Evolutionary conservation across 2,797 vertebrate genomes (phyloP), one percentile per base, ranked within the genome.

Genomic region (Siniperca undulata): DNA sequence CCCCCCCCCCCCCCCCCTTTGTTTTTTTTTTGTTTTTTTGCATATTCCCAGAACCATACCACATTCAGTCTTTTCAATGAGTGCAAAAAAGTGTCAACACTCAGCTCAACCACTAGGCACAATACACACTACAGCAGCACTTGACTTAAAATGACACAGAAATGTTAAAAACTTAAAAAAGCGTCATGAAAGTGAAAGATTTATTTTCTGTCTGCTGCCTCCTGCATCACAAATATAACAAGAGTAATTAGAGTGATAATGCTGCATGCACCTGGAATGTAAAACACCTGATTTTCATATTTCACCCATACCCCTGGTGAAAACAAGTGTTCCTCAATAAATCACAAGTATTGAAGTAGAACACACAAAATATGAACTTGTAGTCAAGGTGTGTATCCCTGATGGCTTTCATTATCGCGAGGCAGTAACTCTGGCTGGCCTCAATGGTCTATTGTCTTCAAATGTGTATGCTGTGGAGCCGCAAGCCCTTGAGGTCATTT

Each of bases 281-380:
- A 69, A 77, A 79, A 56, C 52, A 77, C 59, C 74, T 55, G 46
- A 77, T 67, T 80, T 82, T 65, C 62, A 74, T 70, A 74, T 80
- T 84, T 74, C 52, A 76, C 8, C 34, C 36, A 2, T 10, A 60
- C 17, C 22, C 42, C 78, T 40, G 27, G 44, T 65, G 65, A 62
- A 70, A 75, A 74, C 30, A 60, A 55, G 78, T 40, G 48, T 38
- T 60, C 59, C 56, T 74, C 24, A 65, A 19, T 40, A 30, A 48
- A 78, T 73, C 19, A 55, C 59, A 55, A 7, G 27, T 56, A 8
- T 53, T 36, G 42, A 40, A 68, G 52, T 60, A 50, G 42, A 13
- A 7, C 61, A 53, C 9, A 27, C 24, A 73, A 14, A 50, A 56
- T 55, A 24, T 48, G 40, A 74, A 34, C 27, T 16, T 66, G 20